A percentile compares a stretch with the other conserved stretches of the same genome.
Evolutionary conservation across 2,888 invertebrate genomes (phyloP).

Genomic region (Dicyrtoma fusca): DNA sequence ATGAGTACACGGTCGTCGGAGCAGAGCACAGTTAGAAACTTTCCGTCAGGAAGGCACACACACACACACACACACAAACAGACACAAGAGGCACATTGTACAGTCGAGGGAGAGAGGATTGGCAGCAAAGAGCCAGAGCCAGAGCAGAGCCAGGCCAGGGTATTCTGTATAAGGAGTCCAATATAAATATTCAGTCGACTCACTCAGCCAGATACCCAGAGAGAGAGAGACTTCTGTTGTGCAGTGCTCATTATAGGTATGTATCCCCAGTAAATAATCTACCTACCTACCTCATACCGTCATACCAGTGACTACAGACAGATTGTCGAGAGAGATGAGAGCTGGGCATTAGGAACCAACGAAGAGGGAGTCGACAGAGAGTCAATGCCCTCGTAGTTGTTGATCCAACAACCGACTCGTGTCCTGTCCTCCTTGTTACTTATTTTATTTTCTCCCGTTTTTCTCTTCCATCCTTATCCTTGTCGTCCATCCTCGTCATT

Average conservation of each 20-base stretch:
- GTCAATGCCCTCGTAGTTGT: slow-evolving; percentile 27
- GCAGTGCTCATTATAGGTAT: no score
- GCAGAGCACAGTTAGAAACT: slow-evolving; percentile 26
- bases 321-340: slow-evolving; percentile 18
- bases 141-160: no score
- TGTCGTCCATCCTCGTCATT: no score
- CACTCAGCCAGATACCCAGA: no score
- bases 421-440: slow-evolving; percentile 21
- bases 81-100: no score
- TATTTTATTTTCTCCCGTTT: slow-evolving; percentile 27
- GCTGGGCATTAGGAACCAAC: slow-evolving; percentile 20
- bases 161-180: no score
- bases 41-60: slow-evolving; percentile 23
- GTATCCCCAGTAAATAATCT: no score
- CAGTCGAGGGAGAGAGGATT: no score
- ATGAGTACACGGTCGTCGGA: slow-evolving; percentile 21
- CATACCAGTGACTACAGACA: not conserved
- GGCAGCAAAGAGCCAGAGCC: no score
- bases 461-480: not conserved
- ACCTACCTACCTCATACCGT: not conserved
- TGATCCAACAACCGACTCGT: slow-evolving; percentile 31
- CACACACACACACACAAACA: not conserved
- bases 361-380: slow-evolving; percentile 21
- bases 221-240: no score
- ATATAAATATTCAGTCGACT: no score